Percentiles rank a stretch among this genome's conserved stretches.
Evolutionary conservation across 2,888 invertebrate species (phyloP).

Genomic region (Troides aeacus): DNA sequence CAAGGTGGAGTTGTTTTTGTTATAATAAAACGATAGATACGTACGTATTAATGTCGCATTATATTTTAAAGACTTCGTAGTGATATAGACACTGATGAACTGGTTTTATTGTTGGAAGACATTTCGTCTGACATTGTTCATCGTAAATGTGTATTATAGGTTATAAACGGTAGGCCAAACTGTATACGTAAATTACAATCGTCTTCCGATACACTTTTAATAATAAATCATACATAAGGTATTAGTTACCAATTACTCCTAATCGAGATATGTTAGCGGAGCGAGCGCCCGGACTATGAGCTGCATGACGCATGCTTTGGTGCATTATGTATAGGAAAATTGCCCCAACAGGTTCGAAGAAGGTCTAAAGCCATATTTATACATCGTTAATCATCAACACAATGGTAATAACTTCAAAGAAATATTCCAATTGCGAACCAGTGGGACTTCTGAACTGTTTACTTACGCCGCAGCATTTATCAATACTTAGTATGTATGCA

Average conservation of each 20-base stretch:
- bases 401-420: neutral
- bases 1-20: too few relatives aligned
- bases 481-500: neutral
- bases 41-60: neutral
- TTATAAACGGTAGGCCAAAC: too few relatives aligned
- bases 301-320: neutral
- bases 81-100: neutral
- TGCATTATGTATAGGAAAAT: neutral
- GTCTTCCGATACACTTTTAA: too few relatives aligned
- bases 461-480: neutral
- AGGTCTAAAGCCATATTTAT: neutral
- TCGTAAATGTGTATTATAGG: neutral
- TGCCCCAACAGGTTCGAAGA: neutral
- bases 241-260: neutral
- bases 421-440: neutral
- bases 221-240: too few relatives aligned
- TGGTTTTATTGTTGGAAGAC: neutral
- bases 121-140: neutral
- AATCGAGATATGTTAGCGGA: neutral
- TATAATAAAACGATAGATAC: neutral
- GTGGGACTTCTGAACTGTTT: neutral
- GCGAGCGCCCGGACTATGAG: neutral
- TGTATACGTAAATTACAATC: too few relatives aligned
- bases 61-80: too few relatives aligned
- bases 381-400: neutral